Evolutionary conservation across 2,113 vertebrate genomes (phyloP).

Genomic region (Anhinga anhinga): DNA sequence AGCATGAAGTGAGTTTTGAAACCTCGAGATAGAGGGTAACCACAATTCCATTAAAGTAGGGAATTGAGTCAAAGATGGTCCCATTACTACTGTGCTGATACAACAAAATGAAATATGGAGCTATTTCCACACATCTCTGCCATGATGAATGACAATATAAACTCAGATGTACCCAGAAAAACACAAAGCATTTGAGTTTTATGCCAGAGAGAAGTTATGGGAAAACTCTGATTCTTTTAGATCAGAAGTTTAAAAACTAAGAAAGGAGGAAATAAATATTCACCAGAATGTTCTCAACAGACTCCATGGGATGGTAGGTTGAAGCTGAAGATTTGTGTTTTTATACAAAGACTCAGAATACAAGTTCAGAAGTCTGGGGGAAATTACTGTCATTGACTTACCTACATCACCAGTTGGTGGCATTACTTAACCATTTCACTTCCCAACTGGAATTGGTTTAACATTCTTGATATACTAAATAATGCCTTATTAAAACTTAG

Average conservation of each 20-base stretch:
- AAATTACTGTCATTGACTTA: background rate
- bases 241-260: background rate
- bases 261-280: background rate
- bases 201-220: background rate
- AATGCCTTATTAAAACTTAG: background rate
- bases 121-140: conserved; percentile 20
- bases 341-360: background rate
- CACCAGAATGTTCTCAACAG: background rate
- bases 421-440: background rate
- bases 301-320: background rate
- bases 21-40: conserved; percentile 51
- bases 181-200: background rate
- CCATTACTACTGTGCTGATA: conserved; percentile 15
- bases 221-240: background rate
- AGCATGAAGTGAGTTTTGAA: conserved; percentile 69
- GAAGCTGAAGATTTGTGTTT: background rate
- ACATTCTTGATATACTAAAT: background rate
- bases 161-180: background rate
- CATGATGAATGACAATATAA: conserved; percentile 37
- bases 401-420: background rate
- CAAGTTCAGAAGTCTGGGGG: background rate
- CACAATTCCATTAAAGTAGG: conserved; percentile 59
- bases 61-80: conserved; percentile 61
- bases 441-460: background rate
- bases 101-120: conserved; percentile 51